Conservation (phyloP, 2,113 vertebrate species). For the Hymenochirus boettgeri region DNA sequence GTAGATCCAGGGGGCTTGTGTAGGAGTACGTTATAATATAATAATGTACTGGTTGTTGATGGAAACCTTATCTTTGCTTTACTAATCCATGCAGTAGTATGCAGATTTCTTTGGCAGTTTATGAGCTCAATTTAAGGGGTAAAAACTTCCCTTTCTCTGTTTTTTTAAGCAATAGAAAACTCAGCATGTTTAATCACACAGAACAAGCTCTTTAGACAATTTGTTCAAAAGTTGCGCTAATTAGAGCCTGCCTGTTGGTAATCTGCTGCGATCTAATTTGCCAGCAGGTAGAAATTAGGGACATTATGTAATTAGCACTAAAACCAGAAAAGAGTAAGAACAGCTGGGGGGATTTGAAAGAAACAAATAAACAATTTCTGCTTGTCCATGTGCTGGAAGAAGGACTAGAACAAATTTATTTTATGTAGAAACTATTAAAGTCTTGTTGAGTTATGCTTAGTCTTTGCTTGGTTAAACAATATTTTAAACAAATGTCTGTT, state of each 20-base stretch:
- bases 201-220: slow-evolving; percentile 70
- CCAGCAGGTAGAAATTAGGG: slow-evolving; percentile 71
- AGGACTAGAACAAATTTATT: not conserved
- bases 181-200: slow-evolving; percentile 62
- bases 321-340: slow-evolving; percentile 67
- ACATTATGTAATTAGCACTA: slow-evolving; percentile 70
- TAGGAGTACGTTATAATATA: too few species aligned
- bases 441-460: not conserved
- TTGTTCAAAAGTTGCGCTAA: slow-evolving; percentile 70
- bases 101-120: too few species aligned
- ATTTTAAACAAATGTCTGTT: not conserved
- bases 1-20: too few species aligned
- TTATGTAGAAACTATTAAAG: slow-evolving; percentile 7
- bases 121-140: not conserved
- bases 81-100: too few species aligned
- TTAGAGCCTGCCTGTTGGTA: slow-evolving; percentile 72
- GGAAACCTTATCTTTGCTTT: too few species aligned
- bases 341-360: slow-evolving; percentile 60
- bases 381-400: slow-evolving; percentile 49
- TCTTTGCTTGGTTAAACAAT: not conserved
- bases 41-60: too few species aligned
- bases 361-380: slow-evolving; percentile 58
- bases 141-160: not conserved
- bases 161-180: not conserved
- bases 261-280: slow-evolving; percentile 66